A percentile compares a stretch with the other conserved stretches of the same genome.
These are phyloP conservation scores for Seriola aureovittata DNA, from an alignment of 2,113 vertebrate genomes.

Conservation along the genomic window DNA sequence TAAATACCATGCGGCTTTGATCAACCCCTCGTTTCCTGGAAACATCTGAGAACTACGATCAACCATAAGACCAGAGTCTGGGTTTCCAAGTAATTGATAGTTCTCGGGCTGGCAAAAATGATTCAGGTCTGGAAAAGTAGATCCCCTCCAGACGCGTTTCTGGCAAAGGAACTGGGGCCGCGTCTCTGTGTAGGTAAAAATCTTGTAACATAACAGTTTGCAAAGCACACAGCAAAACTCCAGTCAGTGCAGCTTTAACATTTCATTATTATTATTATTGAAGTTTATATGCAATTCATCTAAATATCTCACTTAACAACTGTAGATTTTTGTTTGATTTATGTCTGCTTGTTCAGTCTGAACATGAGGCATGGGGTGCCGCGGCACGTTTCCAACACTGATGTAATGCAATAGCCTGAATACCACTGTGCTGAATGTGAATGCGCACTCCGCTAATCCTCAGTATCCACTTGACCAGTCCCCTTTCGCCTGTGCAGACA, in stretches of 20 bases:
- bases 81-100: conserved; percentile 30
- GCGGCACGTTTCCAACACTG: conserved; percentile 65
- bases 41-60: conserved; percentile 35
- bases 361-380: conserved; percentile 41
- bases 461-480: conserved; percentile 38
- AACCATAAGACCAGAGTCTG: conserved; percentile 18
- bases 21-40: conserved; percentile 63
- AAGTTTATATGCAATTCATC: not conserved
- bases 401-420: conserved; percentile 70
- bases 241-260: not conserved
- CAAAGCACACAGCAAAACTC: not conserved
- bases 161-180: not conserved
- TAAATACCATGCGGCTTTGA: conserved; percentile 64
- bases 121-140: conserved; percentile 46
- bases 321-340: not conserved
- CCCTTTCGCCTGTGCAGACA: conserved; percentile 37
- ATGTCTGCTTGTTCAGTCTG: conserved; percentile 41
- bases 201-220: conserved; percentile 1
- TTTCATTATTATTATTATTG: not conserved
- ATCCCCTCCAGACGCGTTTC: conserved; percentile 36
- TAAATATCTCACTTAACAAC: not conserved
- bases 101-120: conserved; percentile 32
- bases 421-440: conserved; percentile 55
- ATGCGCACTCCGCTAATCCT: conserved; percentile 48
- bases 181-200: conserved; percentile 12